Evolutionary conservation across 2,888 invertebrate species (phyloP).

Genomic region (Drosophila atripex): DNA sequence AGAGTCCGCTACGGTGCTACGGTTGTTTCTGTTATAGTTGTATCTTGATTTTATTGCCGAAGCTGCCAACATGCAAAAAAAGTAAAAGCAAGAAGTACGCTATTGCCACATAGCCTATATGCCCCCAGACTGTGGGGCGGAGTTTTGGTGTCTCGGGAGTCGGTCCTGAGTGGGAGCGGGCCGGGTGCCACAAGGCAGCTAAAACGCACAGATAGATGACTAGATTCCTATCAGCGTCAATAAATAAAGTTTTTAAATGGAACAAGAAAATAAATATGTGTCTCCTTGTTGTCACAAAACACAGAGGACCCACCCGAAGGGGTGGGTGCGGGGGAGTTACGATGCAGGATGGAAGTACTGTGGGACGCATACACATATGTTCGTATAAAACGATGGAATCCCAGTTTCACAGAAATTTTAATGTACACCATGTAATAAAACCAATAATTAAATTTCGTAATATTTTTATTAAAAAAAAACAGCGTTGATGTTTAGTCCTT

Average conservation of each 20-base stretch:
- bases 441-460: too few species aligned
- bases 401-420: too few species aligned
- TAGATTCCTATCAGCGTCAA: conserved; percentile 77
- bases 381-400: too few species aligned
- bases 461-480: too few species aligned
- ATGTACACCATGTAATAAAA: too few species aligned
- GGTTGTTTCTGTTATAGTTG: conserved; percentile 43
- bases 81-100: conserved; percentile 2
- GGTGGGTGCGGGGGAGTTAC: not conserved
- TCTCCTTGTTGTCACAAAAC: conserved; percentile 66
- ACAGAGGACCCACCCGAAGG: conserved; percentile 5
- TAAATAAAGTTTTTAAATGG: conserved; percentile 78
- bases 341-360: conserved; percentile 8
- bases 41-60: conserved; percentile 70
- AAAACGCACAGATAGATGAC: conserved; percentile 75
- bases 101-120: not conserved
- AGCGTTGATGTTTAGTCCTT: too few species aligned
- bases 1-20: conserved; percentile 6
- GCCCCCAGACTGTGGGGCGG: conserved; percentile 3
- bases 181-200: conserved; percentile 24
- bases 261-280: conserved; percentile 76
- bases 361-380: conserved; percentile 1
- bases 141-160: not conserved
- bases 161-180: not conserved
- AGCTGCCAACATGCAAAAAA: conserved; percentile 57